Base-by-base conservation (phyloP, 92 coral and sea anemone species). In the Parazoanthus swiftii region DNA sequence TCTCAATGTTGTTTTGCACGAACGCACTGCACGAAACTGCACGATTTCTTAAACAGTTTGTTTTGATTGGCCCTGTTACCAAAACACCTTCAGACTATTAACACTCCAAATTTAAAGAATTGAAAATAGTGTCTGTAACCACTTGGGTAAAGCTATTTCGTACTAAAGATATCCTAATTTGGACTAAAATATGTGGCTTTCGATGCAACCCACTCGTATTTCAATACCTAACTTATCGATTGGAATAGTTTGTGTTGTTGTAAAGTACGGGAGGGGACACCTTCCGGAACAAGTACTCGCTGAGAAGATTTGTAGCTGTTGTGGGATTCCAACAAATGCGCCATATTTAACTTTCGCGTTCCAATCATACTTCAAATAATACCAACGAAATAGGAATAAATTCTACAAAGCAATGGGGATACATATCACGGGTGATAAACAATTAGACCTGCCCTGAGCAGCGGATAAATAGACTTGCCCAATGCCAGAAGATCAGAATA, bases 401-500 rank as follows among this genome's bases (percentile, higher is more conserved):
- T 82, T 42, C 25, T 59, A 63, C 59, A 39, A 16, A 23, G 42
- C 86, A 82, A 66, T 82, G 23, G 58, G 43, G 74, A 21, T 70
- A 70, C 21, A 54, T 8, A 37, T 38, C 85, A 65, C 68, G 85
- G 75, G 25, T 20, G 85, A 70, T 65, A 65, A n/a, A 42, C 25
- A 14, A 65, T 23, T n/a, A 67, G 72, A 82, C 9, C 76, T 65
- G 74, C 76, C 76, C 76, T 23, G 1, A 21, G 38, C 42, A 65
- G 59, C 48, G 77, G 13, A 42, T 43, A 68, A 82, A 82, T 68
- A 67, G 42, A 25, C 20, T 46, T 21, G 63, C 65, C n/a, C 20
- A 63, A 67, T 8, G 33, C 43, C 77, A 68, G 42, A 51, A 68
- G 76, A 82, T 67, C 76, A 82, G 86, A 82, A n/a, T 25, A 73